phyloP scores from a whole-genome alignment of 2,797 vertebrate species.

The Pangasius krempfi region DNA sequence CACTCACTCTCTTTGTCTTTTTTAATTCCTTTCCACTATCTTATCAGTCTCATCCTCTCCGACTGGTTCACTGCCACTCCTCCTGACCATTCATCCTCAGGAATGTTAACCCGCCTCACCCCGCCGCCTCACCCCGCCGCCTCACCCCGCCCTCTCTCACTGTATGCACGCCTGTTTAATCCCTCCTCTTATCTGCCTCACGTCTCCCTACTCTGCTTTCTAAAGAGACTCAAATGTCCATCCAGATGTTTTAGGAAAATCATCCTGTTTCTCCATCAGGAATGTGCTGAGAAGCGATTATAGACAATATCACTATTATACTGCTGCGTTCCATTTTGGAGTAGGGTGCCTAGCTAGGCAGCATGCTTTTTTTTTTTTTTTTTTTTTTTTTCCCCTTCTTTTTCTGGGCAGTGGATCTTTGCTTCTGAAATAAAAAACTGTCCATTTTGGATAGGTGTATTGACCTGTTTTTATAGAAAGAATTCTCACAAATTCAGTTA shows the following conservation, averaged over 20 bases:
- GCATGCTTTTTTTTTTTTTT: background rate
- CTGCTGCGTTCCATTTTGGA: background rate
- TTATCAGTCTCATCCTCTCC: constrained; percentile 1
- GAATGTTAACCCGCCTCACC: constrained; percentile 1
- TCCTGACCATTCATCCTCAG: background rate
- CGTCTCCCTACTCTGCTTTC: background rate
- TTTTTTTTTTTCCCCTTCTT: too few species aligned
- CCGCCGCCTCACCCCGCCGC: background rate
- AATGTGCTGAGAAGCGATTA: background rate
- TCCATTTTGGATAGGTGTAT: too few species aligned
- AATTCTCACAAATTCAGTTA: too few species aligned
- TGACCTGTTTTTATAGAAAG: too few species aligned
- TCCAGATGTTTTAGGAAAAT: background rate
- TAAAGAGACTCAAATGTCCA: background rate
- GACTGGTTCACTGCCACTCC: background rate
- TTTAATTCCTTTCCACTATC: background rate
- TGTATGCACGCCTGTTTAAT: background rate
- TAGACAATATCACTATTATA: background rate
- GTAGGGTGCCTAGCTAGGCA: background rate
- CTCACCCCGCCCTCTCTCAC: background rate
- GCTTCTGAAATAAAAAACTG: background rate
- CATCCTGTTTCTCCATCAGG: background rate
- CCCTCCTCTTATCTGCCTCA: background rate
- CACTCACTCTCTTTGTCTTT: background rate
- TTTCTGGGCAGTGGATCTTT: background rate